phyloP scores from a whole-genome alignment of 2,797 vertebrate species.

The Octomys mimax region DNA sequence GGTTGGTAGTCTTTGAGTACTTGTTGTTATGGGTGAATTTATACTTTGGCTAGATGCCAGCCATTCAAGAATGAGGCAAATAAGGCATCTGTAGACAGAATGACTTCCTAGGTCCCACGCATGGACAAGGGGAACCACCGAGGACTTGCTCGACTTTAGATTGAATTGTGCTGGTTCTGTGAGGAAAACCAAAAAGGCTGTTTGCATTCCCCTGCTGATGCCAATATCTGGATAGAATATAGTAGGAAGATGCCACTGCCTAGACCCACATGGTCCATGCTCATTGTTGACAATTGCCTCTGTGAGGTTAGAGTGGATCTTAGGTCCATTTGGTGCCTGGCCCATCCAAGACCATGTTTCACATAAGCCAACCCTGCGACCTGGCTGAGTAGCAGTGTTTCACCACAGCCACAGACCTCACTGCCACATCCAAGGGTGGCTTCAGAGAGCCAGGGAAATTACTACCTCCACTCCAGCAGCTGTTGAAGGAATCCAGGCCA shows the following conservation, averaged over 20 bases:
- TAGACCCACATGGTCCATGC: too few relatives aligned
- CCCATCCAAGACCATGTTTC: neutral
- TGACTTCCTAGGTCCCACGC: neutral
- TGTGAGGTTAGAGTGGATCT: neutral
- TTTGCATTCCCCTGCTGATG: too few relatives aligned
- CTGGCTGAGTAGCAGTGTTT: neutral
- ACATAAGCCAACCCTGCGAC: neutral
- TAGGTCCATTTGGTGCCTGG: neutral
- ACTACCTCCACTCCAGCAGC: neutral
- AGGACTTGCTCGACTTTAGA: neutral
- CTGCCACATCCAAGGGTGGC: neutral
- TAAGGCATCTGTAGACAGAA: neutral
- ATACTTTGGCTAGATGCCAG: neutral
- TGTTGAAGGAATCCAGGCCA: neutral
- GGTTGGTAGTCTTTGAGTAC: neutral
- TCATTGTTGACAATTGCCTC: neutral
- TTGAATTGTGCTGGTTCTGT: fast-evolving
- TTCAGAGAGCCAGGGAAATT: neutral
- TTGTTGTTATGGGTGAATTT: neutral
- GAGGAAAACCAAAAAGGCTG: neutral
- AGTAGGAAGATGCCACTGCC: neutral
- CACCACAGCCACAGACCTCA: neutral
- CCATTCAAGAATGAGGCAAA: neutral
- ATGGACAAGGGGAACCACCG: neutral
- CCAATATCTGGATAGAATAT: neutral